Evolutionary conservation across 2,113 vertebrate genomes (phyloP).

Genomic region (Myxocyprinus asiaticus): DNA sequence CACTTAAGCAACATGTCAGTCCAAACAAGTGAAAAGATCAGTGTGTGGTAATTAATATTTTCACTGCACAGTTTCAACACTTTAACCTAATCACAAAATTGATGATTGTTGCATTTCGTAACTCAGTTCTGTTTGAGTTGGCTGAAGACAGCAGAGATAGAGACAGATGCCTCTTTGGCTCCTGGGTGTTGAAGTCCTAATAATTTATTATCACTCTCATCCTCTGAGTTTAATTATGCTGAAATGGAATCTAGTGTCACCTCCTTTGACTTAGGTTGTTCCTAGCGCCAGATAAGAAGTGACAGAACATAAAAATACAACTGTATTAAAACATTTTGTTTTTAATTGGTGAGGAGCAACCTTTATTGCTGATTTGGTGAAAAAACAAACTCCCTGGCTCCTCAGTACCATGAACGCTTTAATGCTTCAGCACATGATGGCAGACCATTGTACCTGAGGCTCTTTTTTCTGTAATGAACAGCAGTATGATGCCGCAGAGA

Average conservation of each 20-base stretch:
- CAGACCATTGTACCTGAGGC: constrained; percentile 45
- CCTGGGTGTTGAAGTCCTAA: background rate
- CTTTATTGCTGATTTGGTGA: constrained; percentile 23
- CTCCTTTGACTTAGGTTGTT: background rate
- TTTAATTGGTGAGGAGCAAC: constrained; percentile 18
- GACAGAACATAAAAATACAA: background rate
- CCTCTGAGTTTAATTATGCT: background rate
- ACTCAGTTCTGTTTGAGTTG: too few species aligned
- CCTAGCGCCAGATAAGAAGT: constrained; percentile 7
- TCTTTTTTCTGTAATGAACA: constrained; percentile 35
- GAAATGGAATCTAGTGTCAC: background rate
- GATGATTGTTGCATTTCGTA: too few species aligned
- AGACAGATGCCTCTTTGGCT: background rate
- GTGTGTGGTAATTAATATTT: background rate
- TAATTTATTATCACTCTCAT: background rate
- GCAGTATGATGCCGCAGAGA: constrained; percentile 49
- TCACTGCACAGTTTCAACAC: background rate
- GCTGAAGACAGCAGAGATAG: too few species aligned
- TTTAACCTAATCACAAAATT: too few species aligned
- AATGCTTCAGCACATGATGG: constrained; percentile 45
- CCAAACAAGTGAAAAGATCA: background rate
- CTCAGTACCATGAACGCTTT: constrained; percentile 38
- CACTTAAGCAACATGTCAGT: background rate
- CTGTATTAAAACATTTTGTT: background rate
- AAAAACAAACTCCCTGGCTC: constrained; percentile 48